These are phyloP conservation scores for Scalopus aquaticus DNA, from an alignment of 2,113 vertebrate species.

Conservation along the genomic window DNA sequence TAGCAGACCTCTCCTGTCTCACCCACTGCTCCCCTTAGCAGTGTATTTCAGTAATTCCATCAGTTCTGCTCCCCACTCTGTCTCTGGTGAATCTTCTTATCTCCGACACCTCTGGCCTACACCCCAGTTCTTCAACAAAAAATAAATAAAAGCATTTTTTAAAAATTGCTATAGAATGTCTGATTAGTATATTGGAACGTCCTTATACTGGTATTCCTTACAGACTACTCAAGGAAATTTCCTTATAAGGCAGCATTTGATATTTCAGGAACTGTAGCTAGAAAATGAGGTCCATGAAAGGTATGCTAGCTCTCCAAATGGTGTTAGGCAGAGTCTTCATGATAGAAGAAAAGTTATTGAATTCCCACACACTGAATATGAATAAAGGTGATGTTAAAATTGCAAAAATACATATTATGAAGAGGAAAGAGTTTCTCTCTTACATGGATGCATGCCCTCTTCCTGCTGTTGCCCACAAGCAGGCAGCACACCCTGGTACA, in stretches of 20 bases:
- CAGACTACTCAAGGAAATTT: neutral
- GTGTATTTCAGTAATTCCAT: too few relatives aligned
- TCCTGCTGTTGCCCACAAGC: constrained; percentile 56
- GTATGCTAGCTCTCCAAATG: neutral
- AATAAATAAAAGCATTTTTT: too few relatives aligned
- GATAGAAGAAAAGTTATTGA: neutral
- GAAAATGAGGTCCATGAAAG: neutral
- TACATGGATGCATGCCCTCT: neutral
- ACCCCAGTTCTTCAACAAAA: too few relatives aligned
- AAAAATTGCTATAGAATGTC: neutral
- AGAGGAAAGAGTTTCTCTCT: constrained; percentile 2
- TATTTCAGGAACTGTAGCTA: neutral
- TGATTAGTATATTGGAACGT: neutral
- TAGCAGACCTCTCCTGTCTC: too few relatives aligned
- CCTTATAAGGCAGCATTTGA: neutral
- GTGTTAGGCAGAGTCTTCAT: neutral
- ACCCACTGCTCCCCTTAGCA: too few relatives aligned
- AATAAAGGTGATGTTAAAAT: neutral
- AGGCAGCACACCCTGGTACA: constrained; percentile 69
- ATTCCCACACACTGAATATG: neutral
- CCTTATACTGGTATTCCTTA: neutral
- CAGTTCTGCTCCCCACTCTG: too few relatives aligned
- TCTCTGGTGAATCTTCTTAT: too few relatives aligned
- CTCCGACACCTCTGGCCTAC: too few relatives aligned
- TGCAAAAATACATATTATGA: neutral